Evolutionary conservation across 2,888 invertebrate species (phyloP).

Genomic region (Drosophila emarginata): DNA sequence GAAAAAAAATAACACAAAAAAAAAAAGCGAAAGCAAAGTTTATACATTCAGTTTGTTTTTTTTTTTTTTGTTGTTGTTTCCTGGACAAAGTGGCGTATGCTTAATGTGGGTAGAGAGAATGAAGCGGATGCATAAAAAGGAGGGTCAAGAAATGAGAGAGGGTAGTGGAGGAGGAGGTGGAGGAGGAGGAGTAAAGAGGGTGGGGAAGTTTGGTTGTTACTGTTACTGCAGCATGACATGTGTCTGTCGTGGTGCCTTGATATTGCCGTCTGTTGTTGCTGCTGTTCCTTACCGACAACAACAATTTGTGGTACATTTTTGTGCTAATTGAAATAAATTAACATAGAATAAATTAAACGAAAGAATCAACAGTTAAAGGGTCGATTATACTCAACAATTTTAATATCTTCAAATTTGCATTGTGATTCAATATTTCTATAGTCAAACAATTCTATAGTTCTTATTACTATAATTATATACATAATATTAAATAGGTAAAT

Average conservation of each 20-base stretch:
- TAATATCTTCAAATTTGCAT: too few species aligned
- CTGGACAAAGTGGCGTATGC: constrained; percentile 56
- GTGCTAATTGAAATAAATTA: constrained; percentile 76
- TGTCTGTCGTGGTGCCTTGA: constrained; percentile 46
- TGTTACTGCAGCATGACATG: constrained; percentile 39
- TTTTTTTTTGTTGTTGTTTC: constrained; percentile 25
- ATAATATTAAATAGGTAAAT: too few species aligned
- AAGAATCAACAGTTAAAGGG: constrained; percentile 28
- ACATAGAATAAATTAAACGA: constrained; percentile 54
- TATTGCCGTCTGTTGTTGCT: constrained; percentile 6
- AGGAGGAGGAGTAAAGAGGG: too few species aligned
- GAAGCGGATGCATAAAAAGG: background rate
- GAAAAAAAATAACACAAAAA: constrained; percentile 9
- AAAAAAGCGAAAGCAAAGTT: constrained; percentile 19
- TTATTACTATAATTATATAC: too few species aligned
- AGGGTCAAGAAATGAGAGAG: background rate
- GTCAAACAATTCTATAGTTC: too few species aligned
- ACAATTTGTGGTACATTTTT: constrained; percentile 65
- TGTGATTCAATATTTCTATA: too few species aligned
- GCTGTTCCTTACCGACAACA: constrained; percentile 38
- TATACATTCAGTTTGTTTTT: too few species aligned
- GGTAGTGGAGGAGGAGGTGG: background rate
- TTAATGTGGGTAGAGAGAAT: constrained; percentile 43
- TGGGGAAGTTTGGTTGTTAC: too few species aligned
- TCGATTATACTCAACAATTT: background rate